A percentile compares a stretch with the other conserved stretches of the same genome.
phyloP scores from a whole-genome alignment of 1,140 invertebrate species.

The Copidosoma floridanum region DNA sequence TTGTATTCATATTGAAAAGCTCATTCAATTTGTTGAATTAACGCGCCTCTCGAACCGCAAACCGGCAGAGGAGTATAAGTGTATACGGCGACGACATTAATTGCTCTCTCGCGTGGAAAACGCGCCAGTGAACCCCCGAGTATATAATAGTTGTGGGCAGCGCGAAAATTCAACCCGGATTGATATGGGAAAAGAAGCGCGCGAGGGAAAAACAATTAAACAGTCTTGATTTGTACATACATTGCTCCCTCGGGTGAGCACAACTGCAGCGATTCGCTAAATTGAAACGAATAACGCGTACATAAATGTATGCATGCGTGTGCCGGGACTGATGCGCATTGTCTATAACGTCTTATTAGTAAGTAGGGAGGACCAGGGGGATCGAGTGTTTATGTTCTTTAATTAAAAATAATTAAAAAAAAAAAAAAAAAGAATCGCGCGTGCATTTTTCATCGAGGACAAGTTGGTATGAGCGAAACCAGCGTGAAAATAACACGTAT shows the following conservation, averaged over 20 bases:
- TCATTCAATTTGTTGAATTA: slow-evolving; percentile 22
- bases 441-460: no score
- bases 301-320: no score
- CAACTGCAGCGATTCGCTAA: no score
- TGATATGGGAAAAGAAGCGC: slow-evolving; percentile 15
- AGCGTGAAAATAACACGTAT: slow-evolving; percentile 11
- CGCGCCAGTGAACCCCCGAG: neutral
- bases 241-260: no score
- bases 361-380: neutral
- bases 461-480: slow-evolving; percentile 17
- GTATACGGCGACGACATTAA: no score
- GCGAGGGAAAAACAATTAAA: neutral
- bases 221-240: no score
- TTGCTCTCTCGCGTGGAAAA: neutral
- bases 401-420: no score
- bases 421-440: no score
- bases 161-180: slow-evolving; percentile 3
- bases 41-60: neutral
- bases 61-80: slow-evolving; percentile 3
- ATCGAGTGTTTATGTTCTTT: neutral
- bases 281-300: no score
- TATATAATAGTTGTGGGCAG: neutral
- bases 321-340: no score
- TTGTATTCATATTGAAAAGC: slow-evolving; percentile 9
- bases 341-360: no score